Percentiles rank a stretch among this genome's conserved stretches.
These are phyloP conservation scores for Benthosema pterotum DNA, from an alignment of 2,797 vertebrate genomes.

Conservation along the genomic window DNA sequence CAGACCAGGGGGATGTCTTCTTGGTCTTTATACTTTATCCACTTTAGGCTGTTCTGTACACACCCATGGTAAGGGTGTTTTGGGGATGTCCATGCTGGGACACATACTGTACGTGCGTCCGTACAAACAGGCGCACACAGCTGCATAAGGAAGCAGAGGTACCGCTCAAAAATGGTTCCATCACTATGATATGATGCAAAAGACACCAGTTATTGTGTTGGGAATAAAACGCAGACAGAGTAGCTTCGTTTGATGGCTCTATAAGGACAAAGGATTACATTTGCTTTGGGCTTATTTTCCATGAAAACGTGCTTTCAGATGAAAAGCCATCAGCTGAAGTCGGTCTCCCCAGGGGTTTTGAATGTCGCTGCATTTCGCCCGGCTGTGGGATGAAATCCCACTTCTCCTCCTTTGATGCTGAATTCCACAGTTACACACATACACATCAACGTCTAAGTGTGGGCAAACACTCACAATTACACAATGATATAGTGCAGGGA, in stretches of 20 bases:
- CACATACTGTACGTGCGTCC: no score
- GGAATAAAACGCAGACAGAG: background rate
- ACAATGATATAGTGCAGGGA: background rate
- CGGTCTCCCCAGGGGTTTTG: background rate
- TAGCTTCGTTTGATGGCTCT: constrained; percentile 1
- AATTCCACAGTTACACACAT: constrained; percentile 2
- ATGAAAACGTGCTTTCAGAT: background rate
- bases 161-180: no score
- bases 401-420: background rate
- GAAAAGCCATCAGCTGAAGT: background rate
- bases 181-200: background rate
- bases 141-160: background rate
- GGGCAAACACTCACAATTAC: background rate
- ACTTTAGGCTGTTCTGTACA: no score
- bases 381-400: background rate
- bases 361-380: background rate
- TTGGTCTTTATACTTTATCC: no score
- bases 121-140: no score
- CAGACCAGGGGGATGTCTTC: no score
- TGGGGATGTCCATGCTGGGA: no score
- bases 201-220: background rate
- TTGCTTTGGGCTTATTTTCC: background rate
- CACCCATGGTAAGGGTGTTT: no score
- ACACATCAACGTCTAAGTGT: no score
- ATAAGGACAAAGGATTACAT: constrained; percentile 1